Evolutionary conservation across 92 coral and sea anemone genomes (phyloP).

Genomic region (Zoanthus solanderi): DNA sequence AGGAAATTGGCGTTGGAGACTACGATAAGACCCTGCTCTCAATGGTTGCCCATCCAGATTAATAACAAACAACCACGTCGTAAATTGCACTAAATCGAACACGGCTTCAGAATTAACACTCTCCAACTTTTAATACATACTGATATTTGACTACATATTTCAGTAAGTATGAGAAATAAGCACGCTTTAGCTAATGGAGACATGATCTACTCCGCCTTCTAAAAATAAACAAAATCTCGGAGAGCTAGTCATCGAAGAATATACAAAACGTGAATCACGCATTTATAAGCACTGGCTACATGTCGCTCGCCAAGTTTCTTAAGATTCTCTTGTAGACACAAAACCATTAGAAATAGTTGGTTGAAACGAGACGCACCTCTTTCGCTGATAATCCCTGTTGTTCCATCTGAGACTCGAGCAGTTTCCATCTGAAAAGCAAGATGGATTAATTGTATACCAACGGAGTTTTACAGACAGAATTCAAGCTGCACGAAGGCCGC

Average conservation of each 20-base stretch:
- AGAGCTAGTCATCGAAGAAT: conserved; percentile 13
- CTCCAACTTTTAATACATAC: neutral
- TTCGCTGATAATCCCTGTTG: conserved; percentile 85
- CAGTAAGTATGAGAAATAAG: neutral
- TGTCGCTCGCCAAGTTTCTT: neutral
- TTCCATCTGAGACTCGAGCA: conserved; percentile 87
- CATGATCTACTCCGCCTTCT: conserved; percentile 42
- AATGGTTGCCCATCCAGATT: neutral
- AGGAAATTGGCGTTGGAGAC: neutral
- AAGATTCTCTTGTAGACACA: neutral
- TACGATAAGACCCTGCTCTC: neutral
- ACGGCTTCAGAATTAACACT: neutral
- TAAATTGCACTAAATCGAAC: neutral
- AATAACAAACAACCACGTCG: neutral
- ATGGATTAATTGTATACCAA: neutral
- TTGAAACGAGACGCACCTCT: conserved; percentile 68
- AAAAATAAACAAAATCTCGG: conserved; percentile 56
- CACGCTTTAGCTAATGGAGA: conserved; percentile 29
- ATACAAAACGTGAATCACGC: conserved; percentile 3
- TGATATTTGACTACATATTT: neutral
- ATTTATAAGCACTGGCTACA: neutral
- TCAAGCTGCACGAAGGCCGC: neutral
- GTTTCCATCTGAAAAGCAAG: conserved; percentile 71
- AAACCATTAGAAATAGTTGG: neutral
- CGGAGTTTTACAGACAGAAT: conserved; percentile 29